Conservation (phyloP, 1,140 invertebrate species). For the Saccostrea cuccullata region DNA sequence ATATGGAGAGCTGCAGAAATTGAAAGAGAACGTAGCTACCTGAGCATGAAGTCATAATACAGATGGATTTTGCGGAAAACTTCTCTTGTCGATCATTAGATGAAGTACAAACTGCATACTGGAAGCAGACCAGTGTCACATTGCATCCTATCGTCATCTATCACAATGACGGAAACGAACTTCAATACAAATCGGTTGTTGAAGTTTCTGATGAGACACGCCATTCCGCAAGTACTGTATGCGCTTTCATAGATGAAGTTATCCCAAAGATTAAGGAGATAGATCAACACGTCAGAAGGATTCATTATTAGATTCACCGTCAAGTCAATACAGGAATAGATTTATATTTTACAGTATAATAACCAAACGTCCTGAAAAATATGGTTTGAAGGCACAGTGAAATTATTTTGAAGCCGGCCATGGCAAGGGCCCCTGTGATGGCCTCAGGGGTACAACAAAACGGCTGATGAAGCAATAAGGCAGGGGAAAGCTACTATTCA, state of each 20-base stretch:
- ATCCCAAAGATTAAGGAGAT: not conserved
- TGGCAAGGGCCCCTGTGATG: slow-evolving; percentile 65
- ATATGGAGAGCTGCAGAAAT: no score
- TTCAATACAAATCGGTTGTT: slow-evolving; percentile 32
- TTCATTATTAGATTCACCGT: slow-evolving; percentile 60
- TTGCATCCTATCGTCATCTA: slow-evolving; percentile 56
- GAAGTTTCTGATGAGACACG: no score
- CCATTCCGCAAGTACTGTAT: no score
- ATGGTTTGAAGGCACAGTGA: slow-evolving; percentile 42
- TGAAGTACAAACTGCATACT: not conserved
- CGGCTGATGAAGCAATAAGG: slow-evolving; percentile 59
- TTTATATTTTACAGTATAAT: slow-evolving; percentile 49
- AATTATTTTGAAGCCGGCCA: slow-evolving; percentile 60
- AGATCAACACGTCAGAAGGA: slow-evolving; percentile 36
- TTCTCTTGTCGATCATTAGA: no score
- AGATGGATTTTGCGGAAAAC: no score
- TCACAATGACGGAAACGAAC: not conserved
- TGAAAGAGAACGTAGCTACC: no score
- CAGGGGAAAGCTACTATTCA: slow-evolving; percentile 56
- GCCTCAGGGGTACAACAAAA: slow-evolving; percentile 59
- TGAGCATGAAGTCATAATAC: not conserved
- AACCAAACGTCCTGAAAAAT: not conserved
- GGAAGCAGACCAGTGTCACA: slow-evolving; percentile 29
- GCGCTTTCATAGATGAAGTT: no score
- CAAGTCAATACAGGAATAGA: not conserved